A percentile compares a stretch with the other conserved stretches of the same genome.
Evolutionary conservation across 1,140 invertebrate species (phyloP).

Genomic region (Leptinotarsa defecta): DNA sequence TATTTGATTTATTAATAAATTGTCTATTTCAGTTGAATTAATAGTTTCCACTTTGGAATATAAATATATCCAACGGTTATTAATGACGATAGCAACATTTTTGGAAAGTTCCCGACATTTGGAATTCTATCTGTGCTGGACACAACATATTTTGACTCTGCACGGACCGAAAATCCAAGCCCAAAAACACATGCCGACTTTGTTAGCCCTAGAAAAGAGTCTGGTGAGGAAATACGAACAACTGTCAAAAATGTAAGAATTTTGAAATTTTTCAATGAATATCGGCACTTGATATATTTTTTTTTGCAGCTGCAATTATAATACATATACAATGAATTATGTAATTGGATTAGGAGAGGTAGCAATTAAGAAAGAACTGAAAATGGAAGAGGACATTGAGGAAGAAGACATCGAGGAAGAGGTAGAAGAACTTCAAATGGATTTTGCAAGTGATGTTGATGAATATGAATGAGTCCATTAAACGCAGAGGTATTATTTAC

Average conservation of each 20-base stretch:
- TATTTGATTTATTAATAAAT: neutral
- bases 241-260: slow-evolving; percentile 82
- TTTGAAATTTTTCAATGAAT: neutral
- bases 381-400: slow-evolving; percentile 33
- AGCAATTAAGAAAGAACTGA: slow-evolving; percentile 51
- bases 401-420: neutral
- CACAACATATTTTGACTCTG: slow-evolving; percentile 57
- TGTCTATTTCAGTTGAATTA: slow-evolving; percentile 71
- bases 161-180: slow-evolving; percentile 60
- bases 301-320: slow-evolving; percentile 76
- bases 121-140: slow-evolving; percentile 88
- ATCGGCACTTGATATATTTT: slow-evolving; percentile 28
- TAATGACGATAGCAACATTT: slow-evolving; percentile 70
- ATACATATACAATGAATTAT: slow-evolving; percentile 76
- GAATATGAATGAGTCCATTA: no score
- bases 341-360: slow-evolving; percentile 63
- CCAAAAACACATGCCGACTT: slow-evolving; percentile 62
- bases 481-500: no score
- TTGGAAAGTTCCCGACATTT: slow-evolving; percentile 80
- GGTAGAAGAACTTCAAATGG: no score
- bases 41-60: slow-evolving; percentile 71
- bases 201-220: slow-evolving; percentile 80
- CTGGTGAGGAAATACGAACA: slow-evolving; percentile 80
- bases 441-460: no score
- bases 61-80: slow-evolving; percentile 75